phyloP scores from a whole-genome alignment of 2,113 vertebrate species.

The Megaptera novaeangliae region DNA sequence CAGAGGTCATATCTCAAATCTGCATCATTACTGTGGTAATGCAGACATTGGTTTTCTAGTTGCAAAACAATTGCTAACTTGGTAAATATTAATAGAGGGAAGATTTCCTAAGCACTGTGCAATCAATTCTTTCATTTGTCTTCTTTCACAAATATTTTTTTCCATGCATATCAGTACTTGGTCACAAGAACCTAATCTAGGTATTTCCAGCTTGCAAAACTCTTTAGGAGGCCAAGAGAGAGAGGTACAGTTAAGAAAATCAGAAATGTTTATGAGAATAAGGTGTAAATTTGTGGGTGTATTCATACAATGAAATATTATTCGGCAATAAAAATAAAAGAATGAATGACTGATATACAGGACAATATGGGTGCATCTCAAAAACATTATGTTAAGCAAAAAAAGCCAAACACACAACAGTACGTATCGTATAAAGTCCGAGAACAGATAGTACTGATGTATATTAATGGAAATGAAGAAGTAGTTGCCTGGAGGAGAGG shows the following conservation, averaged over 20 bases:
- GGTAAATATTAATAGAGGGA: slow-evolving; percentile 81
- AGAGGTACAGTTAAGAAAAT: not conserved
- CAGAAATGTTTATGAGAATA: not conserved
- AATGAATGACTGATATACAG: not conserved
- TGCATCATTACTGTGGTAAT: slow-evolving; percentile 67
- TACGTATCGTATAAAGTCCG: not conserved
- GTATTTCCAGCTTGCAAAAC: not conserved
- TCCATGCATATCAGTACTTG: not conserved
- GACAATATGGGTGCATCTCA: not conserved
- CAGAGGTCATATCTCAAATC: not conserved
- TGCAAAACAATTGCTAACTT: slow-evolving; percentile 80
- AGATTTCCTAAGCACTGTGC: slow-evolving; percentile 78
- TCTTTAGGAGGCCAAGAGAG: not conserved
- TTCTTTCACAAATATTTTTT: not conserved
- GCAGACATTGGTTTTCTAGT: slow-evolving; percentile 79
- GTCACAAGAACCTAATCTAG: not conserved
- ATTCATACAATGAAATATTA: not conserved
- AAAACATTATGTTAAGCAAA: not conserved
- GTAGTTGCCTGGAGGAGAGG: not conserved
- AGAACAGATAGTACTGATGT: not conserved
- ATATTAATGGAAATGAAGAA: not conserved
- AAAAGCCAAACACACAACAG: not conserved
- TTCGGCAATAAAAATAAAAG: not conserved
- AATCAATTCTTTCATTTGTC: not conserved
- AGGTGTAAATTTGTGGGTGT: not conserved